Evolutionary conservation across 1,140 invertebrate species (phyloP).

Genomic region (Pemphigus obesinymphae): DNA sequence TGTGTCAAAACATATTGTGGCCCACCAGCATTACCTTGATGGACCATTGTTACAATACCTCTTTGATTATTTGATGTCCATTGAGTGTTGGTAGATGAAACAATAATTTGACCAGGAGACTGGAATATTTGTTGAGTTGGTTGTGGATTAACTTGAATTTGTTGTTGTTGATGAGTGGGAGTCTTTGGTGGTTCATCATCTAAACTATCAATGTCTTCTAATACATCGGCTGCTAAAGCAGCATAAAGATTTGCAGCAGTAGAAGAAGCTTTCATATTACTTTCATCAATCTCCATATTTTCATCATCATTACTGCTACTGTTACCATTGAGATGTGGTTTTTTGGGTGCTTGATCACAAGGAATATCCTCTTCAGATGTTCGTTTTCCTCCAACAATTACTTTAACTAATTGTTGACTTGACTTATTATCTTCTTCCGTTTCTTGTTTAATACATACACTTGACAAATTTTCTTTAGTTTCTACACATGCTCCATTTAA

Average conservation of each 20-base stretch:
- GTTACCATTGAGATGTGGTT: constrained; percentile 46
- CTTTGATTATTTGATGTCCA: constrained; percentile 39
- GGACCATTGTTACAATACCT: constrained; percentile 37
- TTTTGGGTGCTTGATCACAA: constrained; percentile 44
- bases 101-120: constrained; percentile 23
- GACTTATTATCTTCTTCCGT: not conserved
- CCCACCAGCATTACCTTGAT: constrained; percentile 41
- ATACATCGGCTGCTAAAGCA: constrained; percentile 63
- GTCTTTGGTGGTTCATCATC: constrained; percentile 50
- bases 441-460: constrained; percentile 43
- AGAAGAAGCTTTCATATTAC: constrained; percentile 58
- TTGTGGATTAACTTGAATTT: constrained; percentile 22
- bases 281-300: constrained; percentile 52
- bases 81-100: constrained; percentile 21
- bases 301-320: constrained; percentile 42
- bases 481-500: constrained; percentile 46
- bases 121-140: constrained; percentile 15
- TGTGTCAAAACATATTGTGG: constrained; percentile 58
- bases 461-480: constrained; percentile 28
- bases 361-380: constrained; percentile 58
- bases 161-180: not conserved
- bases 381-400: constrained; percentile 46
- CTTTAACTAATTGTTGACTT: constrained; percentile 8
- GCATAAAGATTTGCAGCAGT: constrained; percentile 68
- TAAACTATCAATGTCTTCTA: constrained; percentile 59